Evolutionary conservation across 2,888 invertebrate genomes (phyloP), one percentile per base, ranked within the genome.

Genomic region (Epinotia nisella): DNA sequence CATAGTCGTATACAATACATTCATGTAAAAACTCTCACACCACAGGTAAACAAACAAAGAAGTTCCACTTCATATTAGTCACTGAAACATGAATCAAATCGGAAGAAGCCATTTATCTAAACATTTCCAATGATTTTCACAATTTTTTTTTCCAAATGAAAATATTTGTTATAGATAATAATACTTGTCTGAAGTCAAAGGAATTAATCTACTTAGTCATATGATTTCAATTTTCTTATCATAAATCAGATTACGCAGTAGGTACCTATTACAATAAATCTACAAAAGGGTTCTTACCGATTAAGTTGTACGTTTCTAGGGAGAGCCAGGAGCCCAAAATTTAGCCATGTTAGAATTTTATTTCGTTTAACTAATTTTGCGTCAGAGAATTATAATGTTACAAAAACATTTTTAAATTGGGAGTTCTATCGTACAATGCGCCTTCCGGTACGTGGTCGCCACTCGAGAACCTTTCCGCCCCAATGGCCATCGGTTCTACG

Each of bases 251-350:
- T 92, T 93, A 93, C 91, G 91, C 90, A 89, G n/a, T n/a, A n/a
- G n/a, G 89, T 92, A 90, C 90, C 86, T 92, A 91, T 86, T 78
- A 83, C 88, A 90, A 83, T 85, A 85, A 84, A 88, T 92, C 92
- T 92, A 92, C 91, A 90, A 90, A 90, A 88, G 85, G 81, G 83
- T 85, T 85, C 91, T 92, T 92, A 91, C 83, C 91, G 91, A 91
- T 90, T 90, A 80, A 91, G 85, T 92, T 92, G 91, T 92, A 93
- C 90, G 86, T 90, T 88, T 88, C 92, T 92, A 92, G 85, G 90
- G 88, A 92, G 91, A 92, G 88, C 87, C 86, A 85, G 79, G 83
- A 88, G 83, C 81, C 88, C 88, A 91, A 90, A 81, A 82, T 88
- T 89, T 89, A 90, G 79, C 85, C 88, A 91, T 87, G 89, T 85